Percentiles rank a stretch among this genome's conserved stretches.
These are phyloP conservation scores for Sinocyclocheilus maitianheensis DNA, from an alignment of 2,113 vertebrate species.

Conservation along the genomic window DNA sequence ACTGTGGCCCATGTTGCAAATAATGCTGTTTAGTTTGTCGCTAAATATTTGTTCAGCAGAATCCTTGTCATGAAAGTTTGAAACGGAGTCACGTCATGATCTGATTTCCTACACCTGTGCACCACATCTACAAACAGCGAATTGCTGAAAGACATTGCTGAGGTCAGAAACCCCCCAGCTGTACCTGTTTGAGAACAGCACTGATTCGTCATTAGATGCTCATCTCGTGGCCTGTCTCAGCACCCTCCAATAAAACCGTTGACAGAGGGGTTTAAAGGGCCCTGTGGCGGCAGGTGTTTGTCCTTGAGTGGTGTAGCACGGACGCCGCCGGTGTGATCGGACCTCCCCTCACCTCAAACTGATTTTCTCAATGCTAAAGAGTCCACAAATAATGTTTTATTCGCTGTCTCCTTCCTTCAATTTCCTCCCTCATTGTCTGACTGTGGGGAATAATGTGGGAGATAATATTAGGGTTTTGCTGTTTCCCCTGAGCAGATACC, in stretches of 20 bases:
- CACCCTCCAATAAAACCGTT: slow-evolving; percentile 41
- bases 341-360: slow-evolving; percentile 1
- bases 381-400: slow-evolving; percentile 28
- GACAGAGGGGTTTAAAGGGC: slow-evolving; percentile 24
- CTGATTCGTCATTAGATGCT: slow-evolving; percentile 25
- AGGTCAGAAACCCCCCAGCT: slow-evolving; percentile 42
- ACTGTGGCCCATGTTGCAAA: neutral
- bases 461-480: slow-evolving; percentile 58
- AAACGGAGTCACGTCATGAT: slow-evolving; percentile 3
- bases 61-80: neutral
- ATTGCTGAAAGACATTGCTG: slow-evolving; percentile 11
- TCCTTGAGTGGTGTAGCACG: slow-evolving; percentile 21
- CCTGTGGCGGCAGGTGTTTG: slow-evolving; percentile 40
- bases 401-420: neutral
- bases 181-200: slow-evolving; percentile 22
- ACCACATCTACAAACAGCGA: slow-evolving; percentile 14
- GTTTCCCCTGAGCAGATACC: slow-evolving; percentile 56
- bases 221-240: slow-evolving; percentile 47
- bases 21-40: slow-evolving; percentile 3
- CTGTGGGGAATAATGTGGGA: slow-evolving; percentile 26
- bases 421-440: slow-evolving; percentile 32
- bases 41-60: neutral
- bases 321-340: neutral
- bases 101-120: neutral
- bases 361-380: slow-evolving; percentile 43